These are phyloP conservation scores for Empis stercorea DNA, from an alignment of 2,888 invertebrate species.

Conservation along the genomic window DNA sequence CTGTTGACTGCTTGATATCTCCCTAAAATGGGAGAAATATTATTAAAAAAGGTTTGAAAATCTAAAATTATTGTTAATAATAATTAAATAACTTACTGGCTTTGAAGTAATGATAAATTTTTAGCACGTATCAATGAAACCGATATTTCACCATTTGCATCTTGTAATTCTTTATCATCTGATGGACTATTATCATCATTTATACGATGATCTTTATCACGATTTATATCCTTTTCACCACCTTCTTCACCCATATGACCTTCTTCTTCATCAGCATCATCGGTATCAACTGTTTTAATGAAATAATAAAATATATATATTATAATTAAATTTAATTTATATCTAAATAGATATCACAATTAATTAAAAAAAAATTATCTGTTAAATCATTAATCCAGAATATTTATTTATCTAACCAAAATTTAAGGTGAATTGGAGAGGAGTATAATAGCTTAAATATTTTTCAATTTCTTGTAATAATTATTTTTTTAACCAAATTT, in stretches of 20 bases:
- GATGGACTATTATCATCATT: slow-evolving; percentile 31
- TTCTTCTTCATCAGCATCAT: slow-evolving; percentile 37
- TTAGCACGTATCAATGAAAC: slow-evolving; percentile 36
- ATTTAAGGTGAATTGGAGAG: no score
- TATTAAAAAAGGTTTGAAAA: slow-evolving; percentile 12
- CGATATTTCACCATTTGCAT: slow-evolving; percentile 33
- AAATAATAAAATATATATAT: slow-evolving; percentile 2
- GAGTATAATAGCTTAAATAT: no score
- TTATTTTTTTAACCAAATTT: no score
- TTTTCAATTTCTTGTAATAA: no score
- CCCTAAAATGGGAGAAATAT: slow-evolving; percentile 44
- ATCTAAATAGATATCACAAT: not conserved
- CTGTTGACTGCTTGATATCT: slow-evolving; percentile 77
- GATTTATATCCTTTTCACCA: slow-evolving; percentile 28
- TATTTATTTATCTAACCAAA: no score
- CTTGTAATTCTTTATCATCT: slow-evolving; percentile 27
- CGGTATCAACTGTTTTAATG: slow-evolving; percentile 30
- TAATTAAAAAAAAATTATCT: not conserved
- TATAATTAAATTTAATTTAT: not conserved
- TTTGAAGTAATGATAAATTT: slow-evolving; percentile 41
- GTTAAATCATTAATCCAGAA: no score
- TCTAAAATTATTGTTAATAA: slow-evolving; percentile 9
- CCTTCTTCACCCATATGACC: slow-evolving; percentile 31
- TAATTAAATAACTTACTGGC: slow-evolving; percentile 36
- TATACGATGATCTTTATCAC: slow-evolving; percentile 22